Evolutionary conservation across 1,140 invertebrate genomes (phyloP).

Genomic region (Bombyx mori): ASM3026992v2 NC_085128.1:708501-709000

Average conservation of each 20-base stretch:
- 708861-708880: slow-evolving; percentile 51
- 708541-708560: no score
- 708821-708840: slow-evolving; percentile 51
- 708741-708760: slow-evolving; percentile 73
- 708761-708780: slow-evolving; percentile 77
- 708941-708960: no score
- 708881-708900: background rate
- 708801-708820: slow-evolving; percentile 74
- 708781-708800: slow-evolving; percentile 77
- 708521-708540: no score
- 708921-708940: no score
- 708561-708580: no score
- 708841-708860: slow-evolving; percentile 45
- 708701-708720: slow-evolving; percentile 81
- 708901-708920: no score
- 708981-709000: no score
- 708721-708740: slow-evolving; percentile 75
- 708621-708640: no score
- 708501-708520: no score
- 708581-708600: no score
- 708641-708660: slow-evolving; percentile 80
- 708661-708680: slow-evolving; percentile 84
- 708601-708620: no score
- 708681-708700: slow-evolving; percentile 83
- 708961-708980: no score